A percentile compares a stretch with the other conserved stretches of the same genome.
Conservation (phyloP, 2,113 vertebrate species). For the Ammodytes marinus region DNA sequence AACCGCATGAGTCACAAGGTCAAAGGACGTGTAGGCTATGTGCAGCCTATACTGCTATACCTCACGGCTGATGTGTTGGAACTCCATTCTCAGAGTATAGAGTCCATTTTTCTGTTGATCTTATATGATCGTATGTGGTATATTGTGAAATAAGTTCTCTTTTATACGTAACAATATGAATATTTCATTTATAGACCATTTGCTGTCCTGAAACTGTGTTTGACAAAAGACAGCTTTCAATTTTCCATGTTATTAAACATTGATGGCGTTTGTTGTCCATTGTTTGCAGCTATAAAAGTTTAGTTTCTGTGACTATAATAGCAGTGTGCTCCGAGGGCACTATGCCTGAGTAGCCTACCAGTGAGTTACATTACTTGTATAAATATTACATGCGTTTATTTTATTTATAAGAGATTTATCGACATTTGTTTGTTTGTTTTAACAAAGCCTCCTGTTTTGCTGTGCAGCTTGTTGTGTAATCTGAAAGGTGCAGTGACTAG, state of each 20-base stretch:
- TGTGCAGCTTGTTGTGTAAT: conserved; percentile 14
- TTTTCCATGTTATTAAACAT: not conserved
- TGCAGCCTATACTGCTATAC: conserved; percentile 24
- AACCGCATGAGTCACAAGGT: conserved; percentile 65
- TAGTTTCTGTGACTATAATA: not conserved
- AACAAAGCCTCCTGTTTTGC: not conserved
- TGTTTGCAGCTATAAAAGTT: too few relatives aligned
- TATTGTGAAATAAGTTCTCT: not conserved
- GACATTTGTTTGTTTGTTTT: too few relatives aligned
- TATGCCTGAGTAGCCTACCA: too few relatives aligned
- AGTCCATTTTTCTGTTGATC: not conserved
- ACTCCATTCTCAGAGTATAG: not conserved
- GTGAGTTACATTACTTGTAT: too few relatives aligned
- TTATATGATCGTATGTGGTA: not conserved
- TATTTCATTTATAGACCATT: not conserved
- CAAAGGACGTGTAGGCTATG: conserved; percentile 49
- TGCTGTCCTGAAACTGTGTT: not conserved
- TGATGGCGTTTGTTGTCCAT: not conserved
- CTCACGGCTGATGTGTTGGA: conserved; percentile 6
- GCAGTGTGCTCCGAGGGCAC: too few relatives aligned
- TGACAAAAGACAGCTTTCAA: not conserved
- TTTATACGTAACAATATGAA: not conserved
- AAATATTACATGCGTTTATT: too few relatives aligned
- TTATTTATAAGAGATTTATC: too few relatives aligned
- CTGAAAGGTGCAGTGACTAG: conserved; percentile 4